Base-by-base conservation (phyloP, 2,888 invertebrate species). In the Epinotia ramella region DNA sequence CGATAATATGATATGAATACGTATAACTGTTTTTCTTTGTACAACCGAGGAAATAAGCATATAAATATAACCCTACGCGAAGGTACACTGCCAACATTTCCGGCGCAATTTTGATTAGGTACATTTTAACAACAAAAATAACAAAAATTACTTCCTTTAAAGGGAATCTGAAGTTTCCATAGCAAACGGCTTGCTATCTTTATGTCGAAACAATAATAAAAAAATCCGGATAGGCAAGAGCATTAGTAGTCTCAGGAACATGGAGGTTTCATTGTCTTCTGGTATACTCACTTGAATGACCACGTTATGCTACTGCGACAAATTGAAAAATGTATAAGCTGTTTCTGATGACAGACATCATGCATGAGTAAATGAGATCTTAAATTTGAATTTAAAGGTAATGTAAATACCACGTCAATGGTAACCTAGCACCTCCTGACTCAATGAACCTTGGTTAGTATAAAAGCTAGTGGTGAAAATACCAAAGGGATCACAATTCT, bases 381-480 rank as follows among this genome's bases (percentile, higher is more conserved):
- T 40, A 28, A 28, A 28, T 60, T 60, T 28, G 13, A 60, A 16
- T 60, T 28, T 33, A 60, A 60, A 60, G 33, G 16, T 33, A 33
- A 60, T 63, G 40, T 40, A 6, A n/a, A n/a, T n/a, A n/a, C n/a
- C n/a, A 40, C 40, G 63, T 63, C 33, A 40, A 16, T 12, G 18
- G 40, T 63, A 11, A 33, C 40, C 63, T 40, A 4, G 20, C 20
- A 40, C 56, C 49, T 33, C 49, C 53, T 56, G 66, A 56, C 53
- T 66, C 53, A 56, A 66, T 53, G 28, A n/a, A 66, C 66, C 66
- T 66, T 66, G 28, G 44, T 63, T n/a, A 62, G 9, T 49, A n/a
- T 53, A n/a, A 33, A 62, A 24, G 33, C 16, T 13, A n/a, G 5
- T 53, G 5, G 4, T 59, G 67, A 49, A 33, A 53, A 60, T 60